Evolutionary conservation across 2,888 invertebrate genomes (phyloP).

Genomic region (Amblyteles armatorius): DNA sequence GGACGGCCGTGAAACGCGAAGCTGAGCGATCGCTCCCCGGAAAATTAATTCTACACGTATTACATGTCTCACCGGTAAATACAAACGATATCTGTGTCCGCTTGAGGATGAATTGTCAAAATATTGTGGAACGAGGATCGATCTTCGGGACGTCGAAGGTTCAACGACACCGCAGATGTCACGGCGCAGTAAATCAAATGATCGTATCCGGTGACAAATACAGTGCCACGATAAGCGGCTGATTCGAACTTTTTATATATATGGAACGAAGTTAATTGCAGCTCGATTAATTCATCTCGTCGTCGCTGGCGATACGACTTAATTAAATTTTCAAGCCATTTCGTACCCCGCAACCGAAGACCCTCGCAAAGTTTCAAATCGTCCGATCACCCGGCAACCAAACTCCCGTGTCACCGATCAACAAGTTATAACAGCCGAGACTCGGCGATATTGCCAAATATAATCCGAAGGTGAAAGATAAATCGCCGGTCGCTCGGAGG

Average conservation of each 20-base stretch:
- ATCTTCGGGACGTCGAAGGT: slow-evolving; percentile 49
- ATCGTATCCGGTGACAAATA: slow-evolving; percentile 3
- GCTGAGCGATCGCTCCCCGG: slow-evolving; percentile 69
- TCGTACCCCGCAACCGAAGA: not conserved
- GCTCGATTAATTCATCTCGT: slow-evolving; percentile 39
- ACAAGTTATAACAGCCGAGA: slow-evolving; percentile 76
- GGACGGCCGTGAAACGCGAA: slow-evolving; percentile 62
- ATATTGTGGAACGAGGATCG: slow-evolving; percentile 73
- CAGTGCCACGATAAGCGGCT: not conserved
- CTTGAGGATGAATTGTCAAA: slow-evolving; percentile 67
- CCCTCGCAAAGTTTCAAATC: slow-evolving; percentile 53
- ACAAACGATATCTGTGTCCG: slow-evolving; percentile 19
- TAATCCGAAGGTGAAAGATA: slow-evolving; percentile 70
- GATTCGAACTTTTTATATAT: slow-evolving; percentile 25
- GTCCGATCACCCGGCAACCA: slow-evolving; percentile 31
- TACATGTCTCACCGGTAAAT: slow-evolving; percentile 31
- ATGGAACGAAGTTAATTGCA: slow-evolving; percentile 24
- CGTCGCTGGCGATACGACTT: slow-evolving; percentile 25
- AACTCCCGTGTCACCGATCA: slow-evolving; percentile 73
- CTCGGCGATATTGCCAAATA: slow-evolving; percentile 76
- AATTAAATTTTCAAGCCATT: slow-evolving; percentile 50
- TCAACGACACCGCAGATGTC: slow-evolving; percentile 32
- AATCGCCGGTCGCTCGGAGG: slow-evolving; percentile 55
- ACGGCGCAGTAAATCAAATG: slow-evolving; percentile 21
- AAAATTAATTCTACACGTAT: slow-evolving; percentile 66